Conservation (phyloP, 1,140 invertebrate species). For the Drosophila bipectinata region DNA sequence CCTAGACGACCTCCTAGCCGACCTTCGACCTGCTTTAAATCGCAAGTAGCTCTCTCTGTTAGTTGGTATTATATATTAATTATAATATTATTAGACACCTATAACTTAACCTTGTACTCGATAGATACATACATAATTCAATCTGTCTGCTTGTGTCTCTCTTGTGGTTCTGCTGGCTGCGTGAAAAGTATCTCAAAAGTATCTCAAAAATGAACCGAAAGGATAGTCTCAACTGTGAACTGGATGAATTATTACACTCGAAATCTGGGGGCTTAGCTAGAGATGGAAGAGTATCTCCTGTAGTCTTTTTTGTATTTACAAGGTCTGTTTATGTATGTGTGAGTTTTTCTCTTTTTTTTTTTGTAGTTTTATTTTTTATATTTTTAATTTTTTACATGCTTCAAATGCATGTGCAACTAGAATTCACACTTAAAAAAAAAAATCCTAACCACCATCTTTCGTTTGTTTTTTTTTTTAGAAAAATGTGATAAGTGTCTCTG, state of each 20-base stretch:
- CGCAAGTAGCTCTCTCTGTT: neutral
- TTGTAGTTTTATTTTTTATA: conserved; percentile 7
- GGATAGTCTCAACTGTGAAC: neutral
- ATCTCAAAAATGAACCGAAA: neutral
- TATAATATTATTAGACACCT: conserved; percentile 59
- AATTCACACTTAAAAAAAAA: neutral
- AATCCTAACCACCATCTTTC: neutral
- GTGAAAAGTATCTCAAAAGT: conserved; percentile 6
- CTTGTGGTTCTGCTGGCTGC: neutral
- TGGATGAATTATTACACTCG: conserved; percentile 29
- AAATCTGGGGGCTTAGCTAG: neutral
- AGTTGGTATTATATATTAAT: conserved; percentile 6
- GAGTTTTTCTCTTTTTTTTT: neutral
- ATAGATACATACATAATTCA: conserved; percentile 16
- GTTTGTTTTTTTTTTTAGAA: conserved; percentile 26
- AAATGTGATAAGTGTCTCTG: conserved; percentile 22
- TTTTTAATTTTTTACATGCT: neutral
- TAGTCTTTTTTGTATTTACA: conserved; percentile 36
- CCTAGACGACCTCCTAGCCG: too few species aligned
- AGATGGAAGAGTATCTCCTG: conserved; percentile 21
- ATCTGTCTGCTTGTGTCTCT: conserved; percentile 11
- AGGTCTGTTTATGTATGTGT: neutral
- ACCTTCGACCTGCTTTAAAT: neutral
- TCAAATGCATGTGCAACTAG: neutral
- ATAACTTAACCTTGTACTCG: conserved; percentile 64